phyloP scores from a whole-genome alignment of 1,140 invertebrate genomes.

The Ooceraea biroi region DNA sequence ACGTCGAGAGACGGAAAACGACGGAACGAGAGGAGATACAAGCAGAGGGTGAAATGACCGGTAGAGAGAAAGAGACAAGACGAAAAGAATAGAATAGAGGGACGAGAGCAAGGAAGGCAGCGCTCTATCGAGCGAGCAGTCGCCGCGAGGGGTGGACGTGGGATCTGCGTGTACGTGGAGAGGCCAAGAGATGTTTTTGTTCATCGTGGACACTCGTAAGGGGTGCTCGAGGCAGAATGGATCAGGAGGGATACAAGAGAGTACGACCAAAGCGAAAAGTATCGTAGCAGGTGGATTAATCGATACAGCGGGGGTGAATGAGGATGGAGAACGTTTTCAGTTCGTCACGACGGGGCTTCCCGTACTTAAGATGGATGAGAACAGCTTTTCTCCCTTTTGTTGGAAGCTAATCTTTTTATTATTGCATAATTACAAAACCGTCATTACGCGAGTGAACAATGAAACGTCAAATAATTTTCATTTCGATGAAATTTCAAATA shows the following conservation, averaged over 20 bases:
- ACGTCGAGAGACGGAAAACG: background rate
- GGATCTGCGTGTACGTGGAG: constrained; percentile 12
- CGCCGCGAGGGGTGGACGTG: background rate
- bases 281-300: constrained; percentile 32
- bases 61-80: background rate
- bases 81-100: background rate
- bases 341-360: background rate
- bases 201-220: background rate
- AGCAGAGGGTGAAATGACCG: background rate
- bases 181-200: constrained; percentile 17
- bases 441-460: background rate
- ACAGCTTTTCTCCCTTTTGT: background rate
- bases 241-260: background rate
- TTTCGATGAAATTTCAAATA: background rate
- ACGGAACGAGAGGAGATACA: constrained; percentile 7
- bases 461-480: too few species aligned
- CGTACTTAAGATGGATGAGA: constrained; percentile 21
- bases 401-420: background rate
- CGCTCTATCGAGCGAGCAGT: constrained; percentile 39
- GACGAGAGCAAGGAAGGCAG: background rate
- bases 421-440: constrained; percentile 1
- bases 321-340: constrained; percentile 13
- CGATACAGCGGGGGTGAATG: constrained; percentile 35
- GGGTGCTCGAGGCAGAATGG: background rate
- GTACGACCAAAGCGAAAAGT: constrained; percentile 12